Base-by-base conservation (phyloP, 2,888 invertebrate genomes). In the Glaucopsyche alexis region DNA sequence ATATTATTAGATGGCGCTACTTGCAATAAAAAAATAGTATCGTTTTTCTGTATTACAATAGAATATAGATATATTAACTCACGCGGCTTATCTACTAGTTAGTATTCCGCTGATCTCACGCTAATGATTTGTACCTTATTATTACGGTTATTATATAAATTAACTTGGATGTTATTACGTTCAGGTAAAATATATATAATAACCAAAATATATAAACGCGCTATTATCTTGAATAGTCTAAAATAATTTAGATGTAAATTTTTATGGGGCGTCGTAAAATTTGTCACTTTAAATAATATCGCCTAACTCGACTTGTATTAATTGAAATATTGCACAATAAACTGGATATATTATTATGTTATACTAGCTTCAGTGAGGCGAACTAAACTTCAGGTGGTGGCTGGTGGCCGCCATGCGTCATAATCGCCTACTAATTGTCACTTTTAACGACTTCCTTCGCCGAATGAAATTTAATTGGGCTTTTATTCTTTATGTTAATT, bases 341-440 rank as follows among this genome's bases (percentile, higher is more conserved):
- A 60, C 29, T 13, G 6, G 11, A 2, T 13, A 29, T n/a, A n/a
- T n/a, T 60, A 60, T 60, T 19, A 60, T 29, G 60, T 29, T 60
- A 19, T 29, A 60, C 0, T n/a, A n/a, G 55, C 11, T 60, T 60
- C 29, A 11, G 60, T 7, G 19, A 19, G 19, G 9, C 55, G 19
- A 11, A 19, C 55, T 60, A 8, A 45, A 67, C 67, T 19, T 67
- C 47, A 67, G 67, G 67, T 47, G 67, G 42, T 5, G 40, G 40
- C 40, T 40, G 40, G 6, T 7, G 5, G 29, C 29, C 11, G 67
- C 38, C 29, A 11, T 45, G 49, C 14, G 7, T 69, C 49, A 69
- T 29, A 49, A 19, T 47, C 67, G 13, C 67, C 69, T 29, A 29
- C 69, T 69, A 69, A 69, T 69, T 69, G 69, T 69, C 47, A 69